Evolutionary conservation across 2,888 invertebrate species (phyloP), one percentile per base, ranked within the genome.

Genomic region (Chironomus riparius): DNA sequence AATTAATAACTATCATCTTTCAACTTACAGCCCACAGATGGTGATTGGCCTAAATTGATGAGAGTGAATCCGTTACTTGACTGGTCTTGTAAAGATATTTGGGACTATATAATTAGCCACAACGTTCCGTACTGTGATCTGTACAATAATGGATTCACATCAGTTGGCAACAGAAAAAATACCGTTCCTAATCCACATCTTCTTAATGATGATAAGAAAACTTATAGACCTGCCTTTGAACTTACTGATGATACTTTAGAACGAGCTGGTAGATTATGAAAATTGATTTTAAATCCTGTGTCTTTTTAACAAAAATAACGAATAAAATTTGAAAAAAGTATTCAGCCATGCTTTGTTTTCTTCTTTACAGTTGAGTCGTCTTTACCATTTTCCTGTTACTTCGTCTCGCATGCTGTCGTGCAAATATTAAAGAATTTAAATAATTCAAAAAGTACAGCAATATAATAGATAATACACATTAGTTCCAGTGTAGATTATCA

Each of bases 21-120:
- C 7, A 28, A 79, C 80, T 78, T 70, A 18, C 82, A 93, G 90
- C 87, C 87, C 83, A 98, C 98, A 0, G 98, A 98, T 83, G 80
- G 87, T 0, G 91, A 87, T 78, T 99, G 98, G 98, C 98, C 98
- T 0, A 87, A 89, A 79, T 85, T 97, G 78, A 90, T 97, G 87
- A 86, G 98, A 69, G 91, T 97, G 4, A 94, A 90, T 80, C 98
- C 98, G 0, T 84, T 98, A 15, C 85, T 98, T n/a, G 90, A 95
- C 80, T 98, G 98, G 98, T 88, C 87, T 10, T 98, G 96, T 82
- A 88, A 88, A 28, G 92, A 97, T 81, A 90, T 99, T 77, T 99
- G 99, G 99, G 87, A 88, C 76, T 97, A 96, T 81, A 87, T 98
- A 4, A 84, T 92, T 22, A 86, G 87, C 65, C 87, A 92, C 73